Evolutionary conservation across 2,113 vertebrate genomes (phyloP), one percentile per base, ranked within the genome.

Genomic region (Nettapus auritus): DNA sequence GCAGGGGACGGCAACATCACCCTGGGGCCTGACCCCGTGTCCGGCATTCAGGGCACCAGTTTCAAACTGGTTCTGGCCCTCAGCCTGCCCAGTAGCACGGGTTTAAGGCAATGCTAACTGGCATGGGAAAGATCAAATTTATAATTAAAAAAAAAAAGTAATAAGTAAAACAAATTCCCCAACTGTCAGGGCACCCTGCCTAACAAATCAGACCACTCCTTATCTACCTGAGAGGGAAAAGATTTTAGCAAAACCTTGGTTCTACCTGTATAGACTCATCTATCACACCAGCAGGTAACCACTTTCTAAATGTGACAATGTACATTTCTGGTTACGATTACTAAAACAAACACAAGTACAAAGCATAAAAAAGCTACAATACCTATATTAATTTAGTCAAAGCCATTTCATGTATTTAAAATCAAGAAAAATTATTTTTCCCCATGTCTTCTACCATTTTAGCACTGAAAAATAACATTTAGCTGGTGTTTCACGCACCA

Each of bases 131-230:
- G 13, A 77, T 13, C 36, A 34, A 21, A 74, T 19, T n/a, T 13
- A 12, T 1, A 10, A n/a, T 31, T n/a, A n/a, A n/a, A 52, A 25
- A n/a, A 75, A 21, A 36, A 10, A 0, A 53, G 14, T 15, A 53
- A 53, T 14, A 53, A 50, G 9, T 23, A 8, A 12, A 66, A 25
- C 9, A 23, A 22, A 11, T 3, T 52, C 53, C 67, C 3, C 3
- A 19, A 11, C 33, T 23, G 59, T 38, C 12, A 14, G 25, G 3
- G 29, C 3, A 20, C 52, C 38, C 38, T 66, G 44, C 15, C 13
- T 29, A 16, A 78, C 40, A 8, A 38, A 38, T 38, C 38, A 38
- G 38, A 38, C 38, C 38, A 38, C 56, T n/a, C n/a, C 40, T 63
- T 8, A 42, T 3, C 46, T 22, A 5, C 46, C n/a, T 3, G 15